phyloP scores from a whole-genome alignment of 2,888 invertebrate species.

The Tachina grossa region DNA sequence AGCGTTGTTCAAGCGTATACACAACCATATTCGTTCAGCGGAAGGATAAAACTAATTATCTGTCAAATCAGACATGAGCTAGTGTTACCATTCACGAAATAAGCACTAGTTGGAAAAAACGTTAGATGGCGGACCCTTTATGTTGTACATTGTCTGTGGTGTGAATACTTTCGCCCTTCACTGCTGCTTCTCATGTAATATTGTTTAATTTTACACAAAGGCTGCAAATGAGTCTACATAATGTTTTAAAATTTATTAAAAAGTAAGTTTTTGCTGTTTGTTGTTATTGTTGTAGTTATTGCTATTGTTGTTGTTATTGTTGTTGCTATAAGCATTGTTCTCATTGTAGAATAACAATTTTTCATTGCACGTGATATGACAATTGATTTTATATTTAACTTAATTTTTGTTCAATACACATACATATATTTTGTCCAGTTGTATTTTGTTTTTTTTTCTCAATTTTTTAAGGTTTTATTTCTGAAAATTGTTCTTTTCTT shows the following conservation, averaged over 20 bases:
- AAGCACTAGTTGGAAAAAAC: no score
- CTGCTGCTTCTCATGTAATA: constrained; percentile 11
- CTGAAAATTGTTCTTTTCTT: constrained; percentile 56
- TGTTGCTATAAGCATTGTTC: constrained; percentile 54
- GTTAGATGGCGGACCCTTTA: no score
- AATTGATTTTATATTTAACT: constrained; percentile 71
- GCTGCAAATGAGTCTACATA: constrained; percentile 62
- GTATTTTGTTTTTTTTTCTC: not conserved
- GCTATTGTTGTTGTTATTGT: constrained; percentile 18
- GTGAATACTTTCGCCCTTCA: not conserved
- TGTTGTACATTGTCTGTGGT: no score
- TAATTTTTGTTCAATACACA: constrained; percentile 66
- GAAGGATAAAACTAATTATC: no score
- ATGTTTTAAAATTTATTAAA: constrained; percentile 68
- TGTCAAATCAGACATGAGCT: no score
- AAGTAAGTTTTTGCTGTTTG: constrained; percentile 46
- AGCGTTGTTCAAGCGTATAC: no score
- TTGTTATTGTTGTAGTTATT: not conserved
- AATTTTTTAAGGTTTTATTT: constrained; percentile 47
- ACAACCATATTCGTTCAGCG: no score
- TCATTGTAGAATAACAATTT: constrained; percentile 67
- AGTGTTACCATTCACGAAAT: no score
- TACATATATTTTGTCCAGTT: constrained; percentile 21
- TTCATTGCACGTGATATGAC: constrained; percentile 71
- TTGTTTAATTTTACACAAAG: constrained; percentile 25